Evolutionary conservation across 2,888 invertebrate genomes (phyloP), one percentile per base, ranked within the genome.

Genomic region (Mythimna loreyi): DNA sequence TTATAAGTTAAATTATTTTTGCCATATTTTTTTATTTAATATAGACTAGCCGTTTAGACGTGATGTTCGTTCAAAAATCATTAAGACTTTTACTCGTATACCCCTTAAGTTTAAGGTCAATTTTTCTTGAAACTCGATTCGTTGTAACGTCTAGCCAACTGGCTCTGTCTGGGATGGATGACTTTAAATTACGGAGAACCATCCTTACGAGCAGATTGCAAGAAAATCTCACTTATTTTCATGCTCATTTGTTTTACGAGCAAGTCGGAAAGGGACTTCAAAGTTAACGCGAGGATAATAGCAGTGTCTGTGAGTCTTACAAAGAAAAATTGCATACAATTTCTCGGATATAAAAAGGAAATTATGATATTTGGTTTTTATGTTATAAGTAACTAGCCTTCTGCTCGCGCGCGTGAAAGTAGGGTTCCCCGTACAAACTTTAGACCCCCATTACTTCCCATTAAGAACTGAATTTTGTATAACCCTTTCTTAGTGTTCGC

Each of bases 161-260:
- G 65, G 50, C 67, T 57, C 64, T 75, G 80, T 68, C 61, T 68
- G 62, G n/a, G 61, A 79, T 71, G 68, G 64, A 79, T 79, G 55
- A 56, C 56, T 67, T 49, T 43, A 59, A 53, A 30, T 19, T 67
- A 40, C 23, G 50, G 43, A 67, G 58, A 45, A 21, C 63, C 28
- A 58, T 59, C 23, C 40, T 67, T 23, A 67, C 60, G 25, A 64
- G 47, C 1, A 73, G 73, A 78, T 61, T 72, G 61, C 36, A 40
- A 66, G 65, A 53, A 55, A 73, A 79, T 63, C 59, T 63, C 52
- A 63, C 58, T 79, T 56, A 52, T 57, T 78, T 60, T 67, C 21
- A 67, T 60, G 11, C 45, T 59, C 58, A 60, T 78, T 78, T 67
- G 50, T 55, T 78, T 78, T 60, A 64, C 62, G 59, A 63, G 40